phyloP scores from a whole-genome alignment of 2,797 vertebrate genomes.

The Leuciscus waleckii region DNA sequence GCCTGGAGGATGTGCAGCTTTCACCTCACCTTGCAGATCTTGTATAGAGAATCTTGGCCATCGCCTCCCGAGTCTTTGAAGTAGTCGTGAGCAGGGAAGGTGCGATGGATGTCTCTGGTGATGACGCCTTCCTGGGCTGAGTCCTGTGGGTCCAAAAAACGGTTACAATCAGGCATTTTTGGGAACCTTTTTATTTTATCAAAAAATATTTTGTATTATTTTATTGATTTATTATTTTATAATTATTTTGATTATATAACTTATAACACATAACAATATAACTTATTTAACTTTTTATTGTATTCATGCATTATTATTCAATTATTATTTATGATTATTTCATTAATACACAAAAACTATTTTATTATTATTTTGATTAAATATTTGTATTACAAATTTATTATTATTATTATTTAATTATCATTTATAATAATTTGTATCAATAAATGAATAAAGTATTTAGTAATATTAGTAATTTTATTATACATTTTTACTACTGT shows the following conservation, averaged over 20 bases:
- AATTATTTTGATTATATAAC: neutral
- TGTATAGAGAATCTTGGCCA: constrained; percentile 96
- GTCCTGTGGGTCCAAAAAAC: constrained; percentile 75
- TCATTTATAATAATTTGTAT: too few relatives aligned
- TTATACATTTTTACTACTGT: too few relatives aligned
- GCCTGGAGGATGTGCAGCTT: neutral
- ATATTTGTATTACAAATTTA: too few relatives aligned
- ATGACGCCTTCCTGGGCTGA: constrained; percentile 94
- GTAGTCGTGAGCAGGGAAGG: constrained; percentile 97
- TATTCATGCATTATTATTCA: neutral
- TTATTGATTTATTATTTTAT: neutral
- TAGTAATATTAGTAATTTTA: too few relatives aligned
- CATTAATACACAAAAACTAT: neutral
- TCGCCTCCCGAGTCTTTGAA: constrained; percentile 97
- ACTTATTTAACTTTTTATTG: too few relatives aligned
- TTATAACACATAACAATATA: too few relatives aligned
- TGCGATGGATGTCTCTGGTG: constrained; percentile 95
- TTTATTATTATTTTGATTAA: too few relatives aligned
- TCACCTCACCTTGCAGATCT: constrained; percentile 94
- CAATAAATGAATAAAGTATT: too few relatives aligned
- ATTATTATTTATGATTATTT: neutral
- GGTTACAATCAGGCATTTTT: neutral
- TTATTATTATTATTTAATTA: too few relatives aligned
- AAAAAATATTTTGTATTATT: neutral
- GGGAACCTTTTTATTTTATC: neutral